Conservation (phyloP, 1,140 invertebrate genomes). For the Cydia pomonella region DNA sequence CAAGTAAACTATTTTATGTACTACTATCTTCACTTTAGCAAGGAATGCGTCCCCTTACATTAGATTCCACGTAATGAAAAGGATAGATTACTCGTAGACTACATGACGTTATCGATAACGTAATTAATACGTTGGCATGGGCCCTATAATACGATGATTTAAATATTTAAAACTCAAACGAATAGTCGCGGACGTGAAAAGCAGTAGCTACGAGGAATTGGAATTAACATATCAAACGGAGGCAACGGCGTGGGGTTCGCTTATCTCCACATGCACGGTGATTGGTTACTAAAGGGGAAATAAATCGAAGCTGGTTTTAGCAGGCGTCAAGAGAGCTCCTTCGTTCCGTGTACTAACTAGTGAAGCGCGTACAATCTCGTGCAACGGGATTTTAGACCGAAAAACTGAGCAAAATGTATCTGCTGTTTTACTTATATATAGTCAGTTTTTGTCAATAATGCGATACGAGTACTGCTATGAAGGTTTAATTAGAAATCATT, state of each 20-base stretch:
- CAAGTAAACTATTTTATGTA: too few relatives aligned
- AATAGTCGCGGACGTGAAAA: constrained; percentile 36
- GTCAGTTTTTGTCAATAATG: too few relatives aligned
- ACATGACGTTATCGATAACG: constrained; percentile 33
- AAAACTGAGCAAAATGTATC: too few relatives aligned
- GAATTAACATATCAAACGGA: constrained; percentile 69
- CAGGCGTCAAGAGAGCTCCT: neutral
- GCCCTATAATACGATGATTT: constrained; percentile 43
- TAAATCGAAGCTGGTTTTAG: constrained; percentile 7
- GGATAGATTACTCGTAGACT: constrained; percentile 1
- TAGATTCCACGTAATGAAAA: too few relatives aligned
- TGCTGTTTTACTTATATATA: too few relatives aligned
- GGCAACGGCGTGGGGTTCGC: constrained; percentile 40
- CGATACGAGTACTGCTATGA: too few relatives aligned
- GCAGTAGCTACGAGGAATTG: constrained; percentile 54
- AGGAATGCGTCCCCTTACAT: too few relatives aligned
- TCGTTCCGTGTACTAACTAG: neutral
- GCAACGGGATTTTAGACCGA: too few relatives aligned
- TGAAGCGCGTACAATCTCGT: neutral
- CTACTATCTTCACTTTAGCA: too few relatives aligned
- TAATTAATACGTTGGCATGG: neutral
- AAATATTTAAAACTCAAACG: constrained; percentile 30
- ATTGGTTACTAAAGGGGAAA: neutral
- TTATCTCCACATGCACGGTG: constrained; percentile 43
- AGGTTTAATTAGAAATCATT: too few relatives aligned